Evolutionary conservation across 2,888 invertebrate species (phyloP).

Genomic region (Eupithecia inturbata): DNA sequence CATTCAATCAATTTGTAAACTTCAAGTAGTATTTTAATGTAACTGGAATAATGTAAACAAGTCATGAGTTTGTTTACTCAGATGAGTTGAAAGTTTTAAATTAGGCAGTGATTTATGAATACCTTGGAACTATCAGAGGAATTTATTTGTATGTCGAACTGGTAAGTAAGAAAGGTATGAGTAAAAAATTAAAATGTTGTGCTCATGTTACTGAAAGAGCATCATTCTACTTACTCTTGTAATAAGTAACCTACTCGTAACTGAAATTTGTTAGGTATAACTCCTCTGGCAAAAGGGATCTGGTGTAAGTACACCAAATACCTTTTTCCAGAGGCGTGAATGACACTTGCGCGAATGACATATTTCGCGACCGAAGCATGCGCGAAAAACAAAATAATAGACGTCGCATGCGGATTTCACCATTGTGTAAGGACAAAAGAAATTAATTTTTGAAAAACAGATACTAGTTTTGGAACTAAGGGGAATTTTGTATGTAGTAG

Average conservation of each 20-base stretch:
- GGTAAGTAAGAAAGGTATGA: background rate
- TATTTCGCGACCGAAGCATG: too few relatives aligned
- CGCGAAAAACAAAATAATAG: too few relatives aligned
- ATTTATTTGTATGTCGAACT: slow-evolving; percentile 13
- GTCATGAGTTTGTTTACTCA: slow-evolving; percentile 67
- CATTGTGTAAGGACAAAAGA: too few relatives aligned
- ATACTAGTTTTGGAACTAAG: too few relatives aligned
- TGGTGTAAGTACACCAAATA: background rate
- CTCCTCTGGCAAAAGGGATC: background rate
- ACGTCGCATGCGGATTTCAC: too few relatives aligned
- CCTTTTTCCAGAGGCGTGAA: too few relatives aligned
- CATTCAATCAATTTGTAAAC: background rate
- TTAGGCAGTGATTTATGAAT: slow-evolving; percentile 63
- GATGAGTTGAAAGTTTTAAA: slow-evolving; percentile 77
- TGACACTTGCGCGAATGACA: background rate
- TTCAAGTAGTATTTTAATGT: slow-evolving; percentile 3
- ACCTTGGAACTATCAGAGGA: slow-evolving; percentile 11
- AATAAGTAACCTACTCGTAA: background rate
- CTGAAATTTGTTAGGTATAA: background rate
- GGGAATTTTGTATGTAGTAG: too few relatives aligned
- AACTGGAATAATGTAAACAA: slow-evolving; percentile 29
- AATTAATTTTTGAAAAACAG: too few relatives aligned
- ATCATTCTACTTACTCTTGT: background rate
- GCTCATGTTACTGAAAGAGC: background rate
- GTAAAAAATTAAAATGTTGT: background rate